Evolutionary conservation across 2,797 vertebrate species (phyloP).

Genomic region (Eleutherodactylus coqui): DNA sequence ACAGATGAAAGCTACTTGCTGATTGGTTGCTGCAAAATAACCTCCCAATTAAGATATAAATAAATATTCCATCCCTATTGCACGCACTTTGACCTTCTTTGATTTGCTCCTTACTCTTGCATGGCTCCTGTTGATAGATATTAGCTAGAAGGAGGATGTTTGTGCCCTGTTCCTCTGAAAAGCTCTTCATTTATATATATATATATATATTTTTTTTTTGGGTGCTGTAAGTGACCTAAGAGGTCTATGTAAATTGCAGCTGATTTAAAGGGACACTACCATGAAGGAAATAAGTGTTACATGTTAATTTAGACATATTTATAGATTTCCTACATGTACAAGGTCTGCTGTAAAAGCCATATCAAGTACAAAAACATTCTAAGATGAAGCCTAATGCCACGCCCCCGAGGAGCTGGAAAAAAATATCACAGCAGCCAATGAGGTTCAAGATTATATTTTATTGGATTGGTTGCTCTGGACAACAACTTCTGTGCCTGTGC

Average conservation of each 20-base stretch:
- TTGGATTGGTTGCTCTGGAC: background rate
- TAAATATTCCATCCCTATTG: background rate
- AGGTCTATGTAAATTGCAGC: background rate
- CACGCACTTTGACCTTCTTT: background rate
- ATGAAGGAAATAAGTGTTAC: background rate
- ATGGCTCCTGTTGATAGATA: background rate
- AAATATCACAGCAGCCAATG: background rate
- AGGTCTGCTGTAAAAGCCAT: background rate
- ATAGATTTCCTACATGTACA: background rate
- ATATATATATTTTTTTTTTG: background rate
- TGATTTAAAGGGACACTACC: conserved; percentile 25
- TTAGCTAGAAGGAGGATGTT: background rate
- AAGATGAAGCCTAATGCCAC: background rate
- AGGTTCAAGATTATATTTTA: background rate
- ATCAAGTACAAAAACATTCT: background rate
- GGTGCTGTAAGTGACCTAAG: background rate
- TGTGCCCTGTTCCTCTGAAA: conserved; percentile 10
- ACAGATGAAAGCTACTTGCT: background rate
- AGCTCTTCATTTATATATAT: background rate
- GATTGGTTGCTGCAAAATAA: background rate
- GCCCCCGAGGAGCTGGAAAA: background rate
- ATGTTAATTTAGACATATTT: background rate
- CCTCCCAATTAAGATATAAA: too few species aligned
- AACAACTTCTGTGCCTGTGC: too few species aligned
- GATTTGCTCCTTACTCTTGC: background rate